These are phyloP conservation scores for Kradibia gibbosae DNA, from an alignment of 1,140 invertebrate genomes.

Conservation along the genomic window DNA sequence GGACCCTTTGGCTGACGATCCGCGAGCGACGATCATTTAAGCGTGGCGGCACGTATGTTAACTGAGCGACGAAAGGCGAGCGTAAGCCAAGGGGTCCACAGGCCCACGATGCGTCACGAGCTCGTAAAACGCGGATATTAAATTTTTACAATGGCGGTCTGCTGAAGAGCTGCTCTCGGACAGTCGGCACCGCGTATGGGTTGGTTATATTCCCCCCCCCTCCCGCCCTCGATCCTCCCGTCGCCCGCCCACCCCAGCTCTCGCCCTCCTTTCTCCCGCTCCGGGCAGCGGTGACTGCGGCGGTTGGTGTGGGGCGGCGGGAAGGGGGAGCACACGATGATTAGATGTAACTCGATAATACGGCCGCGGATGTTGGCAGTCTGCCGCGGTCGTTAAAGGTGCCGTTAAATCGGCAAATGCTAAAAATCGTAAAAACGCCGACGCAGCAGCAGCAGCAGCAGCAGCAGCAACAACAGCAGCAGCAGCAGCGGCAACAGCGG, in stretches of 20 bases:
- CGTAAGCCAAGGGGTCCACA: neutral
- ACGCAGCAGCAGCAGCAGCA: neutral
- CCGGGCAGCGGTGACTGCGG: no score
- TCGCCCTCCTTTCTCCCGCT: no score
- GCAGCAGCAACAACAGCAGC: no score
- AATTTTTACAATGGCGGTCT: conserved; percentile 69
- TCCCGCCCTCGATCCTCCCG: no score
- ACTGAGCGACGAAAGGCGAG: neutral
- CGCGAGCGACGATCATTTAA: neutral
- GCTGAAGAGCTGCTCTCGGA: conserved; percentile 43
- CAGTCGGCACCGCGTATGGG: no score
- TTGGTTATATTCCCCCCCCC: no score
- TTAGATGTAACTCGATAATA: conserved; percentile 73
- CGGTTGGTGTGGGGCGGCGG: no score
- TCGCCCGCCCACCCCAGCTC: no score
- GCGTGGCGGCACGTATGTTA: neutral
- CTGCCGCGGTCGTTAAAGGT: conserved; percentile 65
- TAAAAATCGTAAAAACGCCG: conserved; percentile 66
- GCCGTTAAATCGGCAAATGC: conserved; percentile 69
- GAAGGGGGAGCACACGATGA: conserved; percentile 63
- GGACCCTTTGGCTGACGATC: neutral
- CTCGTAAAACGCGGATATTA: conserved; percentile 72
- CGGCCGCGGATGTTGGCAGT: conserved; percentile 53
- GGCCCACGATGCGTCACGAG: conserved; percentile 58
- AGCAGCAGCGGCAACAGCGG: neutral